Evolutionary conservation across 2,888 invertebrate species (phyloP).

Genomic region (Torymus auratus): DNA sequence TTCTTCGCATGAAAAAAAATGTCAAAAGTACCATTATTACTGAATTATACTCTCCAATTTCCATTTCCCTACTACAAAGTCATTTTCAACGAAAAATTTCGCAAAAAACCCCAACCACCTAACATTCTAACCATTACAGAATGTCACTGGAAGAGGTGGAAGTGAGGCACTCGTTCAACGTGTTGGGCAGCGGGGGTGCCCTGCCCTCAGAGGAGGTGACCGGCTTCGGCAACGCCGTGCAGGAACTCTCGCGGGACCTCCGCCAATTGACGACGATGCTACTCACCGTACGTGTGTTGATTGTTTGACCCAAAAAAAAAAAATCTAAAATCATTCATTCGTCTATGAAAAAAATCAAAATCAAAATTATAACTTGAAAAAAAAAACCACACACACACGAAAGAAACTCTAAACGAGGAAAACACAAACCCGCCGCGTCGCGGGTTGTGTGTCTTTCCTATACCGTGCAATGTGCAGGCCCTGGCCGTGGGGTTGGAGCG

Average conservation of each 20-base stretch:
- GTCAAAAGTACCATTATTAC: no score
- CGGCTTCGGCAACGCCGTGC: slow-evolving; percentile 82
- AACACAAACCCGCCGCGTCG: not conserved
- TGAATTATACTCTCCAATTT: no score
- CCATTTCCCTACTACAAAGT: no score
- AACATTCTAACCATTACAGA: not conserved
- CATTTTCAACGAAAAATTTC: no score
- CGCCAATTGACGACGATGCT: slow-evolving; percentile 83
- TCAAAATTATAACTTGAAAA: not conserved
- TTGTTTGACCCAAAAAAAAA: slow-evolving; percentile 56
- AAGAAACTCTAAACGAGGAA: not conserved
- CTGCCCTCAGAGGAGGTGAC: slow-evolving; percentile 84
- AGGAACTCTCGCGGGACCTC: slow-evolving; percentile 83
- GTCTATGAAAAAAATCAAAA: slow-evolving; percentile 15
- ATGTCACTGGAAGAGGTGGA: slow-evolving; percentile 77
- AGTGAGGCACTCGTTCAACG: slow-evolving; percentile 84
- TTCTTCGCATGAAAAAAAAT: no score
- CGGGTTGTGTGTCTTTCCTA: slow-evolving; percentile 39
- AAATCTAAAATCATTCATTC: no score
- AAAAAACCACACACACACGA: slow-evolving; percentile 23
- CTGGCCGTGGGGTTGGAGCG: slow-evolving; percentile 78
- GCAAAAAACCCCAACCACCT: no score
- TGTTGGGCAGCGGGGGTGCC: slow-evolving; percentile 79
- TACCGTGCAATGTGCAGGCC: slow-evolving; percentile 65
- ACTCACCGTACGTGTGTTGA: slow-evolving; percentile 77